phyloP scores from a whole-genome alignment of 2,113 vertebrate genomes.

The Hippocampus mohnikei region DNA sequence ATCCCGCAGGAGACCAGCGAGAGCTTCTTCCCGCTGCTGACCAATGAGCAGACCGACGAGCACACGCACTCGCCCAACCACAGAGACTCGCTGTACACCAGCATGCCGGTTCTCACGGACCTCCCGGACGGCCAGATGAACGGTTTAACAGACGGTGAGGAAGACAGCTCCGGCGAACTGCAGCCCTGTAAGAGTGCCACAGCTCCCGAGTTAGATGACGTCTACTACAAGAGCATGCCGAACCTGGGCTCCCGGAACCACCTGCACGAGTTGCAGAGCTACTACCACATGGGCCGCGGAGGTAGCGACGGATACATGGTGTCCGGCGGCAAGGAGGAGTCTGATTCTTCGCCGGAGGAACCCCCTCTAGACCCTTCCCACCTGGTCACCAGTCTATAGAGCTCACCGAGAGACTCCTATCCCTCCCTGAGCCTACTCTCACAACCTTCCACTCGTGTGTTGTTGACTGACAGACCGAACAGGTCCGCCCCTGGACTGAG shows the following conservation, averaged over 20 bases:
- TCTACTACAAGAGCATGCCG: constrained; percentile 99
- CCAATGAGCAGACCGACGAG: constrained; percentile 89
- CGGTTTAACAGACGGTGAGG: constrained; percentile 74
- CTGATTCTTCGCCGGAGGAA: constrained; percentile 83
- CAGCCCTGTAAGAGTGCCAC: constrained; percentile 81
- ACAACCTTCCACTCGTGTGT: constrained; percentile 51
- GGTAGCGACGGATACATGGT: constrained; percentile 97
- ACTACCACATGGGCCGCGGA: constrained; percentile 95
- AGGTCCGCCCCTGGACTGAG: constrained; percentile 41
- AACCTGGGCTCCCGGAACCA: constrained; percentile 94
- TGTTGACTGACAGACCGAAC: constrained; percentile 53
- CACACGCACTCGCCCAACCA: constrained; percentile 74
- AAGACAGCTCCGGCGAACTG: constrained; percentile 77
- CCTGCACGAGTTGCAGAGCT: constrained; percentile 90
- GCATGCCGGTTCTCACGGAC: constrained; percentile 91
- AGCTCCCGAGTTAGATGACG: constrained; percentile 81
- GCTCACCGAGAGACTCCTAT: constrained; percentile 53
- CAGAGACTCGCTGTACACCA: constrained; percentile 95
- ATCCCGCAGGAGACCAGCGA: constrained; percentile 93
- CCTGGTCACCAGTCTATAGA: constrained; percentile 98
- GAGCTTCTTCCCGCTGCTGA: constrained; percentile 95
- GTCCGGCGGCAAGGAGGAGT: constrained; percentile 86
- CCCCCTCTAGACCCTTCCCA: constrained; percentile 85
- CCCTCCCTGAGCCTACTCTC: constrained; percentile 40
- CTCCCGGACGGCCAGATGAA: constrained; percentile 75